These are phyloP conservation scores for Tauraco erythrolophus DNA, from an alignment of 2,113 vertebrate species.

Conservation along the genomic window DNA sequence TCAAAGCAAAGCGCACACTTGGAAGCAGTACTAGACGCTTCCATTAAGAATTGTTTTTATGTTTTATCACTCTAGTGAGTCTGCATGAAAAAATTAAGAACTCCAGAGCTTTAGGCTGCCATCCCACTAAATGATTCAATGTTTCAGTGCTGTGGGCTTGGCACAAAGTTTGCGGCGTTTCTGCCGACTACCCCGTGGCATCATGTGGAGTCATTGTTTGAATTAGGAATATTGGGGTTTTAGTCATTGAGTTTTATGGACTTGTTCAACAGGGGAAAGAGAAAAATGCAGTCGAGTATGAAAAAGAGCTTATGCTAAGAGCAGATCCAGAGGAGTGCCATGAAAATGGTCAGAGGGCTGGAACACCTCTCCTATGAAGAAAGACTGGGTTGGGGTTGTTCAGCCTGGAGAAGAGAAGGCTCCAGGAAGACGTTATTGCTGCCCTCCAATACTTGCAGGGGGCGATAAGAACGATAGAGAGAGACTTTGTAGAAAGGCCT, in stretches of 20 bases:
- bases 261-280: not conserved
- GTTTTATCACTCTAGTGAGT: not conserved
- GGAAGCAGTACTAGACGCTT: not conserved
- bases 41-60: not conserved
- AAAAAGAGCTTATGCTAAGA: not conserved
- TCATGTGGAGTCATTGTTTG: not conserved
- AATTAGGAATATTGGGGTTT: not conserved
- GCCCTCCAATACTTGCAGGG: not conserved
- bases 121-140: not conserved
- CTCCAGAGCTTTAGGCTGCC: not conserved
- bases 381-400: not conserved
- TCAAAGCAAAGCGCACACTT: not conserved
- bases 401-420: not conserved
- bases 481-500: not conserved
- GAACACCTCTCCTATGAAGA: not conserved
- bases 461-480: not conserved
- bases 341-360: not conserved
- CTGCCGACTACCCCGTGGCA: not conserved
- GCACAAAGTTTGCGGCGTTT: not conserved
- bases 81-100: not conserved
- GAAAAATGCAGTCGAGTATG: not conserved
- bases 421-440: not conserved
- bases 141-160: not conserved
- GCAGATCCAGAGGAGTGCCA: not conserved
- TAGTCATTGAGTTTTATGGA: not conserved